Percentiles rank a stretch among this genome's conserved stretches.
These are phyloP conservation scores for Lacanobia wlatinum DNA, from an alignment of 2,888 invertebrate species.

Conservation along the genomic window DNA sequence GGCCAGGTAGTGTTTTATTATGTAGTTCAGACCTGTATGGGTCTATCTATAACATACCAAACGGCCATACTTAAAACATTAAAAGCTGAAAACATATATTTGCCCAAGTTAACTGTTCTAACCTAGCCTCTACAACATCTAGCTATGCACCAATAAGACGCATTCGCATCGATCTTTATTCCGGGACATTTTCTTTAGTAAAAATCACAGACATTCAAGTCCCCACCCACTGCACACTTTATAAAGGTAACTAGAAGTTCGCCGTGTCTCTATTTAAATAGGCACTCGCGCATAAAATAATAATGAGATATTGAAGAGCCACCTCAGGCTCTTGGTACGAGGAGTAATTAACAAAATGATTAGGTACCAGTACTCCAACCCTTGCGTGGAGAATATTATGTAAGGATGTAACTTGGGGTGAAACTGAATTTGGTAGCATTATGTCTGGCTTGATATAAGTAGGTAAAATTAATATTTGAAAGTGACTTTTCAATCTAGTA, in stretches of 20 bases:
- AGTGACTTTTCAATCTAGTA: neutral
- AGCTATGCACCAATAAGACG: neutral
- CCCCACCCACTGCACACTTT: neutral
- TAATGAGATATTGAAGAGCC: slow-evolving; percentile 65
- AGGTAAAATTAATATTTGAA: neutral
- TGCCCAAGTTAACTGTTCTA: neutral
- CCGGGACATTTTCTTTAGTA: slow-evolving; percentile 8
- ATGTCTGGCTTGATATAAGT: slow-evolving; percentile 1
- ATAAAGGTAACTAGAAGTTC: slow-evolving; percentile 18
- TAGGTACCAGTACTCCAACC: slow-evolving; percentile 55
- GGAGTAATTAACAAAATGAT: slow-evolving; percentile 66
- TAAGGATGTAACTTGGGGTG: slow-evolving; percentile 48
- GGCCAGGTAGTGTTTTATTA: no score
- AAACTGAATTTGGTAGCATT: slow-evolving; percentile 28
- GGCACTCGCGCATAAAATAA: slow-evolving; percentile 61
- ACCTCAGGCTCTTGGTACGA: slow-evolving; percentile 44
- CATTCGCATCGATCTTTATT: neutral
- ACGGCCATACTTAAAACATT: neutral
- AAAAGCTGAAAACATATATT: neutral
- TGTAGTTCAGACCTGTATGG: no score
- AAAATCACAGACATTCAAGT: neutral
- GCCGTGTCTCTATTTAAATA: slow-evolving; percentile 37
- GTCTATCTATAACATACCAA: neutral
- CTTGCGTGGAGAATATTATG: slow-evolving; percentile 44
- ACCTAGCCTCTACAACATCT: neutral